Evolutionary conservation across 2,888 invertebrate genomes (phyloP).

Genomic region (Pseudeuparius sepicola): DNA sequence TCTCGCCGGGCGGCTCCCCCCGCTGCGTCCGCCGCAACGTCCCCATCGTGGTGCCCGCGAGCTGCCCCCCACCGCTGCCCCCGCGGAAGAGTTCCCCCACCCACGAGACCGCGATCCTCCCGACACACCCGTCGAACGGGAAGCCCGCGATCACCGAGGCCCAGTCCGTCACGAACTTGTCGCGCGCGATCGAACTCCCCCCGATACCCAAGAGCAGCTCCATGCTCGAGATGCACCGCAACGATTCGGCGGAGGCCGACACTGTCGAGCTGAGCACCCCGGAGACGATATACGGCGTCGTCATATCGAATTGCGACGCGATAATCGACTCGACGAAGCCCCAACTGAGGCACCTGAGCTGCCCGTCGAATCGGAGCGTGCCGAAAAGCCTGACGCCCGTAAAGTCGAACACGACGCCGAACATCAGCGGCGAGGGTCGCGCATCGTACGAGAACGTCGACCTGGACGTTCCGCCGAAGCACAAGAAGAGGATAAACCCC

Average conservation of each 20-base stretch:
- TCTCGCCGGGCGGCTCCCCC: constrained; percentile 50
- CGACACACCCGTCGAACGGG: no score
- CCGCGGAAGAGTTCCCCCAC: constrained; percentile 49
- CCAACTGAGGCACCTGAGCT: constrained; percentile 34
- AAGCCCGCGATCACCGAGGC: no score
- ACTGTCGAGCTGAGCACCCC: constrained; percentile 50
- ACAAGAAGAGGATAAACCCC: constrained; percentile 32
- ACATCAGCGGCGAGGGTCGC: constrained; percentile 37
- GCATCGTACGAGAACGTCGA: constrained; percentile 25
- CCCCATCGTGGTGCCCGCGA: constrained; percentile 30
- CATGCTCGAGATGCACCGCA: constrained; percentile 35
- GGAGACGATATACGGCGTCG: constrained; percentile 61
- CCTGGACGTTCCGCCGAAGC: constrained; percentile 31
- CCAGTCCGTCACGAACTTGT: constrained; percentile 33
- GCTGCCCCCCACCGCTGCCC: constrained; percentile 51
- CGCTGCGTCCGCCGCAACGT: constrained; percentile 37
- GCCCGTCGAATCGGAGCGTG: constrained; percentile 29
- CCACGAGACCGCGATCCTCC: constrained; percentile 29
- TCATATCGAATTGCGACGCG: constrained; percentile 47
- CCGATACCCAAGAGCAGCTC: constrained; percentile 36
- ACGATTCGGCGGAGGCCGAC: constrained; percentile 14
- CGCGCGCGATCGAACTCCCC: constrained; percentile 28
- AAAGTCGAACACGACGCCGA: constrained; percentile 50
- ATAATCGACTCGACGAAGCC: constrained; percentile 30
- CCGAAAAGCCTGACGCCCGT: constrained; percentile 29